These are phyloP conservation scores for Trissolcus japonicus DNA, from an alignment of 2,888 invertebrate genomes.

Conservation along the genomic window DNA sequence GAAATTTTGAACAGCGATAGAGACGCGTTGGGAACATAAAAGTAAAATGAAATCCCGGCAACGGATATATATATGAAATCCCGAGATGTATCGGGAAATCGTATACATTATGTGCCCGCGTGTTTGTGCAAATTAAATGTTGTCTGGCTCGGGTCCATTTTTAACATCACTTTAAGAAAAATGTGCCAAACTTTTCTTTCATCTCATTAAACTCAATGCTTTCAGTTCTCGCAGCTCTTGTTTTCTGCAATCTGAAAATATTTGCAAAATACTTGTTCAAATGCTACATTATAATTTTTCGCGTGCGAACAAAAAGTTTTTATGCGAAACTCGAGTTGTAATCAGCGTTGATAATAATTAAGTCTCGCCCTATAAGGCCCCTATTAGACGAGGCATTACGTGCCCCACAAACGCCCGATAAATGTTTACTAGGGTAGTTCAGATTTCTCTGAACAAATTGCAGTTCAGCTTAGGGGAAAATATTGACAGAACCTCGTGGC, in stretches of 20 bases:
- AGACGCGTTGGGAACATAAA: too few relatives aligned
- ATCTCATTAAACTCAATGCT: neutral
- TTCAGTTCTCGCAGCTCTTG: neutral
- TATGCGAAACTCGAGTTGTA: neutral
- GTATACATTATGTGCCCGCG: neutral
- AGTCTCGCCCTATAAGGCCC: too few relatives aligned
- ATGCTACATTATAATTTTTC: too few relatives aligned
- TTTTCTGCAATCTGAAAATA: neutral
- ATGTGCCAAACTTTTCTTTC: neutral
- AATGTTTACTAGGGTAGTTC: too few relatives aligned
- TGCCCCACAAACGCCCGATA: too few relatives aligned
- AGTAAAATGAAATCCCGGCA: too few relatives aligned
- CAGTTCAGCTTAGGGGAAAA: conserved; percentile 17
- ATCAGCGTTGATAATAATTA: neutral
- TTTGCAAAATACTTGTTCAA: too few relatives aligned
- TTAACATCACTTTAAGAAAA: conserved; percentile 1
- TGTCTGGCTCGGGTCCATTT: conserved; percentile 12
- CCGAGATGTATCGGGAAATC: neutral
- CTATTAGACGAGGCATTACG: too few relatives aligned
- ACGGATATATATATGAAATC: too few relatives aligned
- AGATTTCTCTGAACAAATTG: neutral
- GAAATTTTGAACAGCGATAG: too few relatives aligned
- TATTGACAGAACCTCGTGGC: conserved; percentile 30
- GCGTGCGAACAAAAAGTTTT: neutral
- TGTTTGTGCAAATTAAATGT: too few relatives aligned